These are phyloP conservation scores for Diarsia brunnea DNA, from an alignment of 2,888 invertebrate genomes.

Conservation along the genomic window DNA sequence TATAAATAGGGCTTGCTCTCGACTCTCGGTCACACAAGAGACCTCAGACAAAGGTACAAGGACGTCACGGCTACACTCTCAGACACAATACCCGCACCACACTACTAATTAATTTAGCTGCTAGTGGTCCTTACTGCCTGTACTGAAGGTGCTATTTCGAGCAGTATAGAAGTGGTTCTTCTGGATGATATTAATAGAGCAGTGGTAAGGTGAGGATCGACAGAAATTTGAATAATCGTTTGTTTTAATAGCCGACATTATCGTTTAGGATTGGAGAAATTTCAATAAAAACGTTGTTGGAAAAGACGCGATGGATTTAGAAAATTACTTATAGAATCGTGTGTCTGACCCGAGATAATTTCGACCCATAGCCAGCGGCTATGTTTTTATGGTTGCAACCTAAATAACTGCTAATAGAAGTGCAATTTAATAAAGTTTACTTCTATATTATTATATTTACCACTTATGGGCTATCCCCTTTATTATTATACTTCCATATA, in stretches of 20 bases:
- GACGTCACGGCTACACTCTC: slow-evolving; percentile 78
- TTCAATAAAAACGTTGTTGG: not conserved
- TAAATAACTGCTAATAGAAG: not conserved
- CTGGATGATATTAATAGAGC: slow-evolving; percentile 31
- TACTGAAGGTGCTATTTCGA: slow-evolving; percentile 27
- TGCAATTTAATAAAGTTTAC: not conserved
- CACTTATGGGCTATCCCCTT: not conserved
- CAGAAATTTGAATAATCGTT: slow-evolving; percentile 15
- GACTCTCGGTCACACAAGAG: slow-evolving; percentile 61
- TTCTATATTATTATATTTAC: not conserved
- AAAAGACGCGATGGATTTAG: not conserved
- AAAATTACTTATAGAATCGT: not conserved
- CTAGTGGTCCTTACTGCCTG: slow-evolving; percentile 23
- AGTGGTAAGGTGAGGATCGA: slow-evolving; percentile 23
- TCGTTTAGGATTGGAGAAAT: slow-evolving; percentile 4
- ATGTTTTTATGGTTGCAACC: too few relatives aligned
- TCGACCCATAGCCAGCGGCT: too few relatives aligned
- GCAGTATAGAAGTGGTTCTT: not conserved
- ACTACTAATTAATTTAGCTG: not conserved
- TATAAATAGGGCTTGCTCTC: slow-evolving; percentile 50
- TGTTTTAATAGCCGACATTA: slow-evolving; percentile 9
- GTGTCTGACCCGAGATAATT: not conserved
- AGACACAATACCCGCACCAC: slow-evolving; percentile 70
- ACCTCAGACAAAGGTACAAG: slow-evolving; percentile 78
- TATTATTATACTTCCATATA: not conserved